These are phyloP conservation scores for Pardosa pseudoannulata DNA, from an alignment of 2,888 invertebrate species.

Conservation along the genomic window DNA sequence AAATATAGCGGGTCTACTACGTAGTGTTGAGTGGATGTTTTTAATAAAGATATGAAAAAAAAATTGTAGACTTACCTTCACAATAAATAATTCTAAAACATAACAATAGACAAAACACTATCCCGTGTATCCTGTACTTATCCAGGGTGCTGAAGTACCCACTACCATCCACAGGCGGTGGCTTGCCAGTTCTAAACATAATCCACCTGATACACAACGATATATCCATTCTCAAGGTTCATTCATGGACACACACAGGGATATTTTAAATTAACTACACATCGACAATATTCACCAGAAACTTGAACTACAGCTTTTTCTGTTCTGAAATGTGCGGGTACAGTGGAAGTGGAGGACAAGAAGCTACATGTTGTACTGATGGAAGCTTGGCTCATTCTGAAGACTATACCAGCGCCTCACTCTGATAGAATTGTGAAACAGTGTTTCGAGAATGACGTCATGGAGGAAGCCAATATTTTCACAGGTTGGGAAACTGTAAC, in stretches of 20 bases:
- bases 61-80: conserved; percentile 30
- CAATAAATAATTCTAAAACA: conserved; percentile 29
- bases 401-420: conserved; percentile 65
- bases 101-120: conserved; percentile 31
- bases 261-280: not conserved
- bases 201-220: conserved; percentile 28
- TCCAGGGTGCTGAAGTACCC: conserved; percentile 1
- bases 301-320: not conserved
- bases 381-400: conserved; percentile 53
- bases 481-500: conserved; percentile 53
- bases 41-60: no score
- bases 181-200: conserved; percentile 38
- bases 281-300: no score
- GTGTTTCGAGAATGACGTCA: conserved; percentile 58
- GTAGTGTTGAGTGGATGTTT: no score
- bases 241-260: conserved; percentile 30
- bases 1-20: no score
- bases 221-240: conserved; percentile 27
- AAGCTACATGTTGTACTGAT: conserved; percentile 42
- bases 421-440: conserved; percentile 60
- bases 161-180: conserved; percentile 29
- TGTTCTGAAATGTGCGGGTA: not conserved
- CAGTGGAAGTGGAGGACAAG: conserved; percentile 3
- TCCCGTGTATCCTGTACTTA: conserved; percentile 32
- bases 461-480: conserved; percentile 44